Evolutionary conservation across 2,797 vertebrate genomes (phyloP).

Genomic region (Neosilurus mollespiculum): DNA sequence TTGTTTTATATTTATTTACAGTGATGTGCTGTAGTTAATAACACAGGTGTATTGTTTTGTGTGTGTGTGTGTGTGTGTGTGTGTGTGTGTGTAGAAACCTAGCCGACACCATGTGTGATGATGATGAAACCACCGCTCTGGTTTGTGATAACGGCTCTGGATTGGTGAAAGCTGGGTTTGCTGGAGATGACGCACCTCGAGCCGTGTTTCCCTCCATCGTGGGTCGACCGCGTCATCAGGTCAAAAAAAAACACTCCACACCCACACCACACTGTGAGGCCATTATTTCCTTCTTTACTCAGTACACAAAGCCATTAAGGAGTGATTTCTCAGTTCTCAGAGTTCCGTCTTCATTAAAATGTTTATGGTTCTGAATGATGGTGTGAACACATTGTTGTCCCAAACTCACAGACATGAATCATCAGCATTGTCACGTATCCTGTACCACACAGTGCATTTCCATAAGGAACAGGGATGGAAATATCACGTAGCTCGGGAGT

Average conservation of each 20-base stretch:
- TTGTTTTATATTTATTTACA: not conserved
- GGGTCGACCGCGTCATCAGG: constrained; percentile 86
- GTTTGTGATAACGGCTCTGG: constrained; percentile 88
- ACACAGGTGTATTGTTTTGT: not conserved
- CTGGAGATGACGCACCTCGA: constrained; percentile 83
- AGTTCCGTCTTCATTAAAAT: not conserved
- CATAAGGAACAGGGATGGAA: not conserved
- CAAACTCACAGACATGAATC: too few species aligned
- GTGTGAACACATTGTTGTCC: not conserved
- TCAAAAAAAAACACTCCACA: constrained; percentile 45
- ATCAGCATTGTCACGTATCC: not conserved
- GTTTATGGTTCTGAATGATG: not conserved
- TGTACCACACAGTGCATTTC: not conserved
- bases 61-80: not conserved
- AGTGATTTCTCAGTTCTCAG: too few species aligned
- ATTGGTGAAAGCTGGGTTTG: constrained; percentile 85
- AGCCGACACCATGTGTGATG: constrained; percentile 81
- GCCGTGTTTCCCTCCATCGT: constrained; percentile 87
- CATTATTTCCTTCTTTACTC: not conserved
- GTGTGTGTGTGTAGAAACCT: constrained; percentile 36
- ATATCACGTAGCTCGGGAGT: not conserved
- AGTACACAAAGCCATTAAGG: too few species aligned
- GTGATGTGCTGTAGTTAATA: not conserved
- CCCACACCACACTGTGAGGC: not conserved
- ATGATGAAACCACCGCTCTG: constrained; percentile 85